Conservation (phyloP, 2,797 vertebrate genomes). For the Graptemys geographica region DNA sequence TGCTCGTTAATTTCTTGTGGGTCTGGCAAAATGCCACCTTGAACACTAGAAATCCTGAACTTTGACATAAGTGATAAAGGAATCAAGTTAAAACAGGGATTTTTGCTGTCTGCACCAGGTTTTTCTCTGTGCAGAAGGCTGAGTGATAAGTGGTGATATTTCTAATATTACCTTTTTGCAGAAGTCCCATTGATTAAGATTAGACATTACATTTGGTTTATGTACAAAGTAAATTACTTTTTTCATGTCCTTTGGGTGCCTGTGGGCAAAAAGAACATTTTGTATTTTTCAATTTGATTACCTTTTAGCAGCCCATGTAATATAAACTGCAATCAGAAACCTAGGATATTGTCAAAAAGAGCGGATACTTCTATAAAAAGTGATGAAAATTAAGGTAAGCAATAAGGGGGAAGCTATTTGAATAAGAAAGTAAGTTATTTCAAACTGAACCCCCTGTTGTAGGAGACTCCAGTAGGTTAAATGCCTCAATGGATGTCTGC, state of each 20-base stretch:
- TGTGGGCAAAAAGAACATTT: slow-evolving; percentile 41
- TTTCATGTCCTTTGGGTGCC: background rate
- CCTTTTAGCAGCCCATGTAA: slow-evolving; percentile 46
- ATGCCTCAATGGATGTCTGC: background rate
- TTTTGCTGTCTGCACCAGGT: background rate
- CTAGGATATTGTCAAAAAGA: slow-evolving; percentile 24
- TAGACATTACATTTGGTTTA: slow-evolving; percentile 8
- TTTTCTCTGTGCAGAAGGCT: background rate
- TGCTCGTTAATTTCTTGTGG: slow-evolving; percentile 27
- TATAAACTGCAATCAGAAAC: slow-evolving; percentile 35
- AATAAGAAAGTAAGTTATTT: background rate
- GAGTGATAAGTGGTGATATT: slow-evolving; percentile 30
- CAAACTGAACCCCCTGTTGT: background rate
- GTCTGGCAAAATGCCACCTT: slow-evolving; percentile 39
- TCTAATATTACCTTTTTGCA: slow-evolving; percentile 6
- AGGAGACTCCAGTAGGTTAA: background rate
- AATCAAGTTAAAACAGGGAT: background rate
- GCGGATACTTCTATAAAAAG: background rate
- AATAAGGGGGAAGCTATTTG: background rate
- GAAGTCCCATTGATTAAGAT: slow-evolving; percentile 24
- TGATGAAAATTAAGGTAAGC: background rate
- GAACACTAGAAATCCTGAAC: slow-evolving; percentile 13
- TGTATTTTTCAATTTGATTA: slow-evolving; percentile 42
- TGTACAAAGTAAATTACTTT: slow-evolving; percentile 4
- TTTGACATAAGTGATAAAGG: slow-evolving; percentile 27